Conservation (phyloP, 2,797 vertebrate species). For the Danio jaintianensis region DNA sequence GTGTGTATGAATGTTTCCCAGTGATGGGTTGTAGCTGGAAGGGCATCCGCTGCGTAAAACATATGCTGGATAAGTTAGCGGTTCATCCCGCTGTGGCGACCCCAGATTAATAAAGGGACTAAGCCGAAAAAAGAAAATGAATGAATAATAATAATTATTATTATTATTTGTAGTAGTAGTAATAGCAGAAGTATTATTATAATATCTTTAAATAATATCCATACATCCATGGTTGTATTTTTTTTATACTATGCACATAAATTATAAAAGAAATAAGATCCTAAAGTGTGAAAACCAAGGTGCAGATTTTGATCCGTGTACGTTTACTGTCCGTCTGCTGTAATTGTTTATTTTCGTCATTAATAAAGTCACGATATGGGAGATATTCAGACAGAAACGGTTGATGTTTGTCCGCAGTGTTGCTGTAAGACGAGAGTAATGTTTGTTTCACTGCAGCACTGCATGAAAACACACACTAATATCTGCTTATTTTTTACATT, state of each 20-base stretch:
- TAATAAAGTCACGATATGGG: background rate
- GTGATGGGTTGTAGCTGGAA: no score
- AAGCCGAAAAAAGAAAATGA: no score
- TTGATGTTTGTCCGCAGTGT: background rate
- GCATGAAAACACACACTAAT: background rate
- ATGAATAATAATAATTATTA: no score
- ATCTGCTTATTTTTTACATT: background rate
- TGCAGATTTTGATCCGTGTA: background rate
- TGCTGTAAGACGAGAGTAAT: background rate
- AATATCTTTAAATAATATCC: no score
- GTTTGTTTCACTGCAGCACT: background rate
- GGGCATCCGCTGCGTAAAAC: no score
- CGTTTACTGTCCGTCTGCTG: background rate
- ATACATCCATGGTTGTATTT: background rate
- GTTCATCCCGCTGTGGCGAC: no score
- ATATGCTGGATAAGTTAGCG: no score
- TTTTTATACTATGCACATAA: background rate
- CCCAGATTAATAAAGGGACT: no score
- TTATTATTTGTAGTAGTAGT: no score
- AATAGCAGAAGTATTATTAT: no score
- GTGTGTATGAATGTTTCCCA: no score
- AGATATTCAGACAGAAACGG: background rate
- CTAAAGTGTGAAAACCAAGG: no score
- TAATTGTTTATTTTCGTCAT: background rate
- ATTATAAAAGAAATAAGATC: background rate